Base-by-base conservation (phyloP, 1,140 invertebrate genomes). In the Eueides isabella region DNA sequence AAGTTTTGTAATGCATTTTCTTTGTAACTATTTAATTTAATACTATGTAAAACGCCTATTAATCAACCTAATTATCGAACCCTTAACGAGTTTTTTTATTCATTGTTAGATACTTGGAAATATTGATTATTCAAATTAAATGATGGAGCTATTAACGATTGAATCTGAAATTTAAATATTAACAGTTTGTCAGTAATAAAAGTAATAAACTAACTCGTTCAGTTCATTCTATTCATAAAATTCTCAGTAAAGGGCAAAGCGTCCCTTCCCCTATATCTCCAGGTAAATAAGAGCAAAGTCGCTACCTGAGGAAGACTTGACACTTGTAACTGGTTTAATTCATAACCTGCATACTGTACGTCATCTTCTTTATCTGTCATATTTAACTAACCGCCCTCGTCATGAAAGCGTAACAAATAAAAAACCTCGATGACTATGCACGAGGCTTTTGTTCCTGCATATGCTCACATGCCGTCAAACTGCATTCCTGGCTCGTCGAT, bases 361-460 rank as follows among this genome's bases (percentile, higher is more conserved):
- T 82, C 80, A 75, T 70, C 75, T 74, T 70, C 75, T 74, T 79
- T 76, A 75, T 75, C 74, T 74, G 70, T 77, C 76, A 74, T 72
- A 48, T 74, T 79, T 61, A 74, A 81, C 74, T 71, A 75, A 74
- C 72, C 77, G 78, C 75, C 76, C 79, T 79, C 41, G 71, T 68
- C 82, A 83, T 84, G 85, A 87, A 87, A 88, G 86, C 81, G 77
- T 72, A 72, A 78, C 80, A 85, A 88, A 87, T 86, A 88, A 82
- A 48, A 85, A 81, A 71, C 64, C 70, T 33, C 80, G 82, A 90
- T 86, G 88, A 88, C 85, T 90, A 79, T 88, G 90, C 90, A 88
- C 84, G 85, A 88, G 85, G 89, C 91, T 92, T 91, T 92, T 92
- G 91, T 92, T 92, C 89, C 88, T 87, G 88, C 85, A 91, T 84